These are phyloP conservation scores for Nibea albiflora DNA, from an alignment of 2,113 vertebrate species.

Conservation along the genomic window DNA sequence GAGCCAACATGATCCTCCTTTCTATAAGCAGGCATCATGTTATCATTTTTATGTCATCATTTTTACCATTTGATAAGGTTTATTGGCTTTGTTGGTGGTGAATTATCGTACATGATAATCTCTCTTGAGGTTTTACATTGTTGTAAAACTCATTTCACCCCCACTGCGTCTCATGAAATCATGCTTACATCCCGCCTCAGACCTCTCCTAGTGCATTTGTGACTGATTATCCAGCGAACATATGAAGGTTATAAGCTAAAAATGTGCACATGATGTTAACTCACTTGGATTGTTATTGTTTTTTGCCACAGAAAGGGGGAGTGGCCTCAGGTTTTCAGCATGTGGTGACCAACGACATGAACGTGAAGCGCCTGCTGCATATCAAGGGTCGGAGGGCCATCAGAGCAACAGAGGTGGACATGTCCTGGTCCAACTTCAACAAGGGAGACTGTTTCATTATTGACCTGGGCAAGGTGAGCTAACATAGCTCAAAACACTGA, in stretches of 20 bases:
- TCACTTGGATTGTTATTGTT: background rate
- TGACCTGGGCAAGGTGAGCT: conserved; percentile 78
- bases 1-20: conserved; percentile 33
- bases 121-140: conserved; percentile 2
- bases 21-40: conserved; percentile 26
- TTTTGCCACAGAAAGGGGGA: conserved; percentile 81
- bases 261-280: background rate
- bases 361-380: conserved; percentile 81
- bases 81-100: background rate
- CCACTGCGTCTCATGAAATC: conserved; percentile 16
- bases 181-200: background rate
- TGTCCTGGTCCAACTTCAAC: conserved; percentile 84
- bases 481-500: too few relatives aligned
- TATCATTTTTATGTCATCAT: background rate
- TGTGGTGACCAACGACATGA: conserved; percentile 75
- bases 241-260: background rate
- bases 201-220: conserved; percentile 1
- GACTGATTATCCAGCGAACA: background rate
- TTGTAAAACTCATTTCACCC: conserved; percentile 8
- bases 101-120: background rate
- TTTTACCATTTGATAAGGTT: background rate
- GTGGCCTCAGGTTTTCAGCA: conserved; percentile 86
- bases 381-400: conserved; percentile 84
- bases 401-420: conserved; percentile 81
- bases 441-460: conserved; percentile 86